Evolutionary conservation across 2,797 vertebrate genomes (phyloP).

Genomic region (Sarcoramphus papa): DNA sequence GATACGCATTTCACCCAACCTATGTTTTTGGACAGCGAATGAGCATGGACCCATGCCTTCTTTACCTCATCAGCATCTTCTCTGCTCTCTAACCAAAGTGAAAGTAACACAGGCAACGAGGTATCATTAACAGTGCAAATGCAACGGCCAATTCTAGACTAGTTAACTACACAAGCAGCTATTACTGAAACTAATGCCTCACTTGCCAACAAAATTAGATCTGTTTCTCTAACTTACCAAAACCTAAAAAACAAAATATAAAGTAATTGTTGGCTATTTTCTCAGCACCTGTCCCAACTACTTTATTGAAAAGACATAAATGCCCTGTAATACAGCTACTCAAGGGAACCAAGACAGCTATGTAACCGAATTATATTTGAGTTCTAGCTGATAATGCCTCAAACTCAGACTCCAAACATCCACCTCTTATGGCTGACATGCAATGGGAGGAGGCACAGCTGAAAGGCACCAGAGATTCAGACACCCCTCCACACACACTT

Average conservation of each 20-base stretch:
- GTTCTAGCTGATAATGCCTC: background rate
- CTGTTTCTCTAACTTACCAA: background rate
- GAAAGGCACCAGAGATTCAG: background rate
- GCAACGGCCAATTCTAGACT: background rate
- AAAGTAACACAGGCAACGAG: background rate
- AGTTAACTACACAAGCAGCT: background rate
- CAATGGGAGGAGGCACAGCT: background rate
- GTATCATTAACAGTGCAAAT: background rate
- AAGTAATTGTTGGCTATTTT: background rate
- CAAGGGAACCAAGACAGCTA: background rate
- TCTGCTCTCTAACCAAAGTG: background rate
- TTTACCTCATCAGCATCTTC: background rate
- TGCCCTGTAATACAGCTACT: background rate
- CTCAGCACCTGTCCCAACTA: background rate
- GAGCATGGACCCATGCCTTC: rapidly evolving
- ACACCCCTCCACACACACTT: background rate
- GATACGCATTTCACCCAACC: background rate
- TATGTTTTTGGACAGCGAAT: background rate
- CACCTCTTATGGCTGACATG: background rate
- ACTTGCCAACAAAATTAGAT: background rate
- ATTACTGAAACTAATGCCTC: background rate
- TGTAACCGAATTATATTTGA: rapidly evolving
- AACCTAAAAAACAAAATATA: background rate
- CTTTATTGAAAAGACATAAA: rapidly evolving
- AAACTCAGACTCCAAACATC: background rate